These are phyloP conservation scores for Hypsopygia costalis DNA, from an alignment of 2,888 invertebrate species.

Conservation along the genomic window DNA sequence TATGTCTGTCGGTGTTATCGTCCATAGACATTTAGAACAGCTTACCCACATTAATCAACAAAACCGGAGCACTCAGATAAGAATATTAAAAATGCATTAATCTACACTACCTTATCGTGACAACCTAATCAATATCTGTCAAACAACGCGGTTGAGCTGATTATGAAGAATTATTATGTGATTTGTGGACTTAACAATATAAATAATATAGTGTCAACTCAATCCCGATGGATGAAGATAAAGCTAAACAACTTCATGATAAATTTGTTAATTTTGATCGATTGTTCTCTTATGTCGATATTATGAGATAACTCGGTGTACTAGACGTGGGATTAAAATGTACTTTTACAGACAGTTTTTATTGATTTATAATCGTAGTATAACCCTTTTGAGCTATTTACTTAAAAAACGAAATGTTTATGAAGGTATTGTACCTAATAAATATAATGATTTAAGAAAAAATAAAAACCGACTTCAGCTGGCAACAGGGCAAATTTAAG, in stretches of 20 bases:
- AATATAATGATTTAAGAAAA: no score
- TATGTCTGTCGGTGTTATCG: no score
- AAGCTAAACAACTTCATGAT: background rate
- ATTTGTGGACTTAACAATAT: background rate
- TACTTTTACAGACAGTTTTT: no score
- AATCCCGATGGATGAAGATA: background rate
- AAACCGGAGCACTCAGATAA: background rate
- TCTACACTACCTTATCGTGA: background rate
- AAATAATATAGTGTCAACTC: background rate
- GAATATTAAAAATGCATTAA: background rate
- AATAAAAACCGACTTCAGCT: no score
- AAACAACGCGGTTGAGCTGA: background rate
- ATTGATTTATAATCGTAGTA: no score
- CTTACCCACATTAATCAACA: background rate
- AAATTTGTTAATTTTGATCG: background rate
- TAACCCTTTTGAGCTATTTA: no score
- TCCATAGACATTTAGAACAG: no score
- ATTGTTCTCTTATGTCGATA: background rate
- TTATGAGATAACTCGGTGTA: no score
- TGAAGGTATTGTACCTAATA: no score
- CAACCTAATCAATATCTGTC: background rate
- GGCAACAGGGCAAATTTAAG: no score
- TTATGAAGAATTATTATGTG: background rate
- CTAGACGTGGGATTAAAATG: no score
- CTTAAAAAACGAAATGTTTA: no score